phyloP scores from a whole-genome alignment of 2,888 invertebrate species.

The Mechanitis mazaeus region DNA sequence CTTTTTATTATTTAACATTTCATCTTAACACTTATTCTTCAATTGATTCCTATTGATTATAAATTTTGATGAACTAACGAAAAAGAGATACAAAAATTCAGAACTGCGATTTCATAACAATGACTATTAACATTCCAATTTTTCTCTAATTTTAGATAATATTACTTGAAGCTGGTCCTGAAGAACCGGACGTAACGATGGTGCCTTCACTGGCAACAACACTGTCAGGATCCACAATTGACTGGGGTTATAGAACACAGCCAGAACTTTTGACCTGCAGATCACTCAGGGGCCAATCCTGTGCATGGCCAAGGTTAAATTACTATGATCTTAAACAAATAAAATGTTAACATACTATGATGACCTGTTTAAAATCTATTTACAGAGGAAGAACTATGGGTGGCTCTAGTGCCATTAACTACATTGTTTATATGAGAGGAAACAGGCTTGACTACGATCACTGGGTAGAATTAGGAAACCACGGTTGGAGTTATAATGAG shows the following conservation, averaged over 20 bases:
- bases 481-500: constrained; percentile 79
- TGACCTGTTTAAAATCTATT: constrained; percentile 17
- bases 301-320: constrained; percentile 72
- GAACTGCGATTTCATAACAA: no score
- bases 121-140: no score
- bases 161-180: constrained; percentile 80
- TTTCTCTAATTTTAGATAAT: constrained; percentile 63
- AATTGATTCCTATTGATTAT: no score
- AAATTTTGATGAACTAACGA: no score
- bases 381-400: constrained; percentile 80
- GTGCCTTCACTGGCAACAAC: constrained; percentile 80
- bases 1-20: no score
- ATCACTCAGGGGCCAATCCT: constrained; percentile 74
- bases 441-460: constrained; percentile 79
- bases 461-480: constrained; percentile 79
- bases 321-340: no score
- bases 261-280: constrained; percentile 78
- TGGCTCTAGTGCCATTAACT: constrained; percentile 80
- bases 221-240: constrained; percentile 78
- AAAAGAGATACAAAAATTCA: no score
- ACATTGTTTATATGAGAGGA: constrained; percentile 80
- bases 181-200: constrained; percentile 80
- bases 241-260: constrained; percentile 83
- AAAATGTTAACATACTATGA: no score
- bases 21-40: no score